These are phyloP conservation scores for Bradypodion ventrale DNA, from an alignment of 2,797 vertebrate genomes.

Conservation along the genomic window DNA sequence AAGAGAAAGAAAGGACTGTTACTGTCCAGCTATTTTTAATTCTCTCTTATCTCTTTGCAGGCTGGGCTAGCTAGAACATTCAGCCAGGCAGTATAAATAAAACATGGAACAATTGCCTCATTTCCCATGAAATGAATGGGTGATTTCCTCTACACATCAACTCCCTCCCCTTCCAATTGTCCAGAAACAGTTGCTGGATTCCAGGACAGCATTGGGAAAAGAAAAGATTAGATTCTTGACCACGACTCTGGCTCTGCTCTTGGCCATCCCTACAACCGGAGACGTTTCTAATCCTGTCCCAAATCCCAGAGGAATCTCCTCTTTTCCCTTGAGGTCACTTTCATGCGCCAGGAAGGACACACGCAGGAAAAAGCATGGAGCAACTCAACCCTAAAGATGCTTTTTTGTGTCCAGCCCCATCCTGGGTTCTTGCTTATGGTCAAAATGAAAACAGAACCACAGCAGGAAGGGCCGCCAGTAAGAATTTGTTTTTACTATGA, in stretches of 20 bases:
- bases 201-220: conserved; percentile 23
- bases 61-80: conserved; percentile 10
- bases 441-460: neutral
- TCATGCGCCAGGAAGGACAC: neutral
- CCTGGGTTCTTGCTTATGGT: neutral
- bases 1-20: no score
- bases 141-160: conserved; percentile 46
- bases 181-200: conserved; percentile 36
- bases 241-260: neutral
- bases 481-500: neutral
- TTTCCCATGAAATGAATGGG: conserved; percentile 46
- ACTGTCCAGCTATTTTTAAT: conserved; percentile 5
- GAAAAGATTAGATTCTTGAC: conserved; percentile 32
- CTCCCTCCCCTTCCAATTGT: conserved; percentile 49
- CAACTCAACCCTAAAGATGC: neutral
- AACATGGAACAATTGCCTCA: neutral
- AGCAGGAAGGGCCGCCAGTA: neutral
- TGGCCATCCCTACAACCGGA: neutral
- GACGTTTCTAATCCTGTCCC: neutral
- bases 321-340: neutral
- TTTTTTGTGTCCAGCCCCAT: neutral
- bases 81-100: conserved; percentile 18
- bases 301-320: neutral
- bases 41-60: neutral
- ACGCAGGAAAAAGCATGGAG: neutral